phyloP scores from a whole-genome alignment of 2,113 vertebrate species.

The Crocuta crocuta region DNA sequence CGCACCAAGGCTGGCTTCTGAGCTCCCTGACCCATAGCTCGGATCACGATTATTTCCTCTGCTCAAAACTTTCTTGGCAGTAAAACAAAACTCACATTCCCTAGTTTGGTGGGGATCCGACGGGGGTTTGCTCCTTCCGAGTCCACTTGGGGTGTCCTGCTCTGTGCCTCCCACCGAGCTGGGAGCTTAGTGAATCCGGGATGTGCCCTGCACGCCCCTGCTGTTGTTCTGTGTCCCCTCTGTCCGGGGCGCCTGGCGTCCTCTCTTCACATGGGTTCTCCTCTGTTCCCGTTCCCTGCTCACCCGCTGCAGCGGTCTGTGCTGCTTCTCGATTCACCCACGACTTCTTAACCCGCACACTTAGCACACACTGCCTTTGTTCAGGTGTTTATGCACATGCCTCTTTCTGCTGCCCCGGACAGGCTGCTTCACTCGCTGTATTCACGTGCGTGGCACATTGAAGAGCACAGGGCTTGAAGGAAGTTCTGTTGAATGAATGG shows the following conservation, averaged over 20 bases:
- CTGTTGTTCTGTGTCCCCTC: background rate
- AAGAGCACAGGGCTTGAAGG: background rate
- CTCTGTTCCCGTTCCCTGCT: rapidly evolving
- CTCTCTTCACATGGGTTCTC: rapidly evolving
- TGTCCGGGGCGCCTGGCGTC: rapidly evolving
- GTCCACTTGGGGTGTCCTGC: rapidly evolving
- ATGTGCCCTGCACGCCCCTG: rapidly evolving
- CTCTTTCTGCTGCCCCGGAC: background rate
- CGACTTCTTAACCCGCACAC: background rate
- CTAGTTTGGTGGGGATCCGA: no score
- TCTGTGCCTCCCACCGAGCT: rapidly evolving
- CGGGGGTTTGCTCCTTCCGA: background rate
- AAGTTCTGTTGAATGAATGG: background rate
- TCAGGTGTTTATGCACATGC: rapidly evolving
- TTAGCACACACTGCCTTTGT: no score
- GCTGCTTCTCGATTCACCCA: background rate
- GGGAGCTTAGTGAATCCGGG: background rate
- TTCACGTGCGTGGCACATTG: rapidly evolving
- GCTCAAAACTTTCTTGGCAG: background rate
- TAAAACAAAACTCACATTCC: background rate
- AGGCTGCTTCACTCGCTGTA: background rate
- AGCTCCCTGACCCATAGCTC: background rate
- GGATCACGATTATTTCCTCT: background rate
- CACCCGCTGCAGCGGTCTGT: no score
- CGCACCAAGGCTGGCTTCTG: background rate